Base-by-base conservation (phyloP, 2,113 vertebrate species). In the Sinocyclocheilus grahami region DNA sequence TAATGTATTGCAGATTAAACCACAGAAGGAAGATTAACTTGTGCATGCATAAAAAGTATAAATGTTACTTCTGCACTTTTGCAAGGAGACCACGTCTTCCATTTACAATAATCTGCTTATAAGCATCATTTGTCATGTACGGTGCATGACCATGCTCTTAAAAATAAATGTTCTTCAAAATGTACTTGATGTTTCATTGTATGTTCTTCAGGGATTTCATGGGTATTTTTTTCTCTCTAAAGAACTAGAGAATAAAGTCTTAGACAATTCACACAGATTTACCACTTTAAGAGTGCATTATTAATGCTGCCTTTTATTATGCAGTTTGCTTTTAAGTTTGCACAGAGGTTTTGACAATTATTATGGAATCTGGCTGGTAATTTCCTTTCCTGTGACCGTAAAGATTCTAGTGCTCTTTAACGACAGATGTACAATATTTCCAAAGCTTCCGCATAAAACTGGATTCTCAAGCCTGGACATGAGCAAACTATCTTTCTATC, bases 401-500 rank as follows among this genome's bases (percentile, higher is more conserved):
- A 27, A 27, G 42, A 51, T 76, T 6, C 11, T 48, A 13, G 11
- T 51, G 46, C 37, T 76, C 42, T n/a, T 27, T 51, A 76, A 6
- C 3, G 13, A 1, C 42, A 76, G 74, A 76, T 76, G 67, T 37
- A 20, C 6, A 0, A 20, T 11, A 76, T 24, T 48, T 76, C 42
- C 13, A 51, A 51, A 51, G 74, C 42, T 24, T 27, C 74, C 1
- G 1, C 74, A 51, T 48, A 14, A 48, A 75, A 75, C 22, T 75
- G 42, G 22, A 75, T 75, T 48, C 72, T 75, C 42, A 42, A 75
- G 42, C 12, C 42, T 51, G 74, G 5, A 16, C 74, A 76, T 24
- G 42, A 48, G 1, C 16, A 48, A n/a, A 76, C n/a, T 76, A 76
- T 51, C 74, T 51, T 51, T 76, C 22, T n/a, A 76, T 76, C 74